These are phyloP conservation scores for Eucriotettix oculatus DNA, from an alignment of 2,888 invertebrate species.

Conservation along the genomic window DNA sequence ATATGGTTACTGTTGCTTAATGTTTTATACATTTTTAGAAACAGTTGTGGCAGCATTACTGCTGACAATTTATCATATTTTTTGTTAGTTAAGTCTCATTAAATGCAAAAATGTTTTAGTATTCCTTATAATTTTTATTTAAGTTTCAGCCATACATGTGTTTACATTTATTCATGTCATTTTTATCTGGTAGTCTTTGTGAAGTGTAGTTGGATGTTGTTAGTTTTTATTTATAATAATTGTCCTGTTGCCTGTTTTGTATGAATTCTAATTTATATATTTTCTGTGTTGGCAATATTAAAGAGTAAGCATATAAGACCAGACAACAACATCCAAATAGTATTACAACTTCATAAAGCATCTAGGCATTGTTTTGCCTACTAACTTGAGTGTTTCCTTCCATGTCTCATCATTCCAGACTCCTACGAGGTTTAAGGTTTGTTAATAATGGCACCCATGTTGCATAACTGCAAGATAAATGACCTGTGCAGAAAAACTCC, in stretches of 20 bases:
- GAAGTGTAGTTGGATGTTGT: constrained; percentile 1
- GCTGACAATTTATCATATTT: too few relatives aligned
- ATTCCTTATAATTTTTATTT: neutral
- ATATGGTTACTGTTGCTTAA: too few relatives aligned
- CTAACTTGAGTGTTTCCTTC: constrained; percentile 12
- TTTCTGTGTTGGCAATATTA: too few relatives aligned
- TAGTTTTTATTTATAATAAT: too few relatives aligned
- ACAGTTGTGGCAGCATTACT: too few relatives aligned
- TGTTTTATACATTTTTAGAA: too few relatives aligned
- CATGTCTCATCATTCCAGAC: constrained; percentile 14
- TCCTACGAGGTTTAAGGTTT: constrained; percentile 15
- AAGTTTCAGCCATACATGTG: too few relatives aligned
- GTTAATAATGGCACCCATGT: constrained; percentile 4
- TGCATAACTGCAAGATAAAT: neutral
- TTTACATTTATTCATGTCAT: neutral
- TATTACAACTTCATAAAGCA: neutral
- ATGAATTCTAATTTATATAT: too few relatives aligned
- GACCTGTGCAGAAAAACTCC: neutral
- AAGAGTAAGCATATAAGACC: neutral
- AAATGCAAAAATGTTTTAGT: neutral
- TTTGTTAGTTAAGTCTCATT: neutral
- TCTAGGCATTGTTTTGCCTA: neutral
- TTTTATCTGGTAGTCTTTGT: neutral
- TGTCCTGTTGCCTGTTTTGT: too few relatives aligned
- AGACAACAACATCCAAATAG: neutral